Base-by-base conservation (phyloP, 2,113 vertebrate species). In the Dromas ardeola region DNA sequence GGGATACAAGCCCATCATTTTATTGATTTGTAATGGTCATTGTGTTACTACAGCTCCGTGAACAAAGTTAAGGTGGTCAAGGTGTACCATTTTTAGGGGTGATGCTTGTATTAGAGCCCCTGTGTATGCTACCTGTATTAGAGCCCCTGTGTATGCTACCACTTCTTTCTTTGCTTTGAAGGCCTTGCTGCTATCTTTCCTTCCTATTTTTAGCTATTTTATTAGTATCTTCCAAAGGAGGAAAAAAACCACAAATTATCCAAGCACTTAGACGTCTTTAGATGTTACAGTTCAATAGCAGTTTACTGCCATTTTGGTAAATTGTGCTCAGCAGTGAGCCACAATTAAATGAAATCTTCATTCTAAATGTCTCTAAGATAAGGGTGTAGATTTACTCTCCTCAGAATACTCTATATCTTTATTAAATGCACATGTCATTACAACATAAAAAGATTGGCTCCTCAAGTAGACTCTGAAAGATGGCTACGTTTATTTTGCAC, bases 281-380 rank as follows among this genome's bases (percentile, higher is more conserved):
- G 81, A 91, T 95, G 88, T 90, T 97, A 97, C 90, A 97, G 95
- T 94, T 95, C 97, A 96, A 96, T 93, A 97, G 90, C 86, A 94
- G 88, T 96, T 97, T 98, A 97, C 76, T 86, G 94, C 91, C 94
- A 96, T 96, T 98, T 97, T 92, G 89, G 94, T 93, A 97, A 97
- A 97, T 96, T 95, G 94, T 96, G 80, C 95, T 95, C 96, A 97
- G 94, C 95, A 96, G 95, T 95, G 78, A 95, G 76, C 84, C 84
- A 96, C 93, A 97, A 97, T 97, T 96, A 98, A 97, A 96, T 96
- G 94, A 96, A 97, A 97, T 96, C 88, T 81, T 96, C 77, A 78
- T 95, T 95, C 72, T 90, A 94, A 96, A 92, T 82, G 87, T 96
- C 76, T 94, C 73, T 58, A 81, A 92, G 88, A 92, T 74, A 95